Base-by-base conservation (phyloP, 2,888 invertebrate species). In the Bellardia pandia region DNA sequence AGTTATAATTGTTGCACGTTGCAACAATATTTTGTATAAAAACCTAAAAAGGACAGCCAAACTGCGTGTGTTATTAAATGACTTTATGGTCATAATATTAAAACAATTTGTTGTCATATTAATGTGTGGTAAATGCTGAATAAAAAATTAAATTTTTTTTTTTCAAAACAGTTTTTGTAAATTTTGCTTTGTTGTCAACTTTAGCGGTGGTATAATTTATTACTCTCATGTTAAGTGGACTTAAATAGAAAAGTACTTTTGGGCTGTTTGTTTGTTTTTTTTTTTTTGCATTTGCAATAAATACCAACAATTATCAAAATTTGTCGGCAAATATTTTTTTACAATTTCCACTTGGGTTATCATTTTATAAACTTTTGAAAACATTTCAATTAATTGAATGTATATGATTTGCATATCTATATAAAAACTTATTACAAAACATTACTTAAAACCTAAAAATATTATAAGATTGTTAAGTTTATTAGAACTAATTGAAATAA, bases 21-120 rank as follows among this genome's bases (percentile, higher is more conserved):
- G n/a, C 33, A 33, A 3, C 23, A n/a, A 42, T 40, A 81, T 23
- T 6, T 6, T 64, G n/a, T n/a, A n/a, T n/a, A n/a, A n/a, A 2
- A 45, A 3, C 42, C 48, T 14, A 30, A 45, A 45, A 66, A 66
- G 45, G 4, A 8, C 33, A 42, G 5, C 40, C n/a, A 16, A 7
- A 33, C 45, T n/a, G 16, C 33, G 33, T 64, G 33, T 64, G 58
- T 62, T 77, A 33, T 81, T 60, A 77, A 84, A 80, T 71, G 69
- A 75, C 45, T 84, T 80, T 58, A 66, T 60, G 69, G 64, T 76
- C 84, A 80, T 76, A 84, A 84, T 84, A 84, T 76, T 84, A 72
- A 76, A 84, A 60, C 79, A 80, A 60, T 80, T 84, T 72, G 84
- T 76, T 86, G 69, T 79, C 79, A 79, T 66, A 71, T 80, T 86